Base-by-base conservation (phyloP, 2,113 vertebrate species). In the Hucho hucho region DNA sequence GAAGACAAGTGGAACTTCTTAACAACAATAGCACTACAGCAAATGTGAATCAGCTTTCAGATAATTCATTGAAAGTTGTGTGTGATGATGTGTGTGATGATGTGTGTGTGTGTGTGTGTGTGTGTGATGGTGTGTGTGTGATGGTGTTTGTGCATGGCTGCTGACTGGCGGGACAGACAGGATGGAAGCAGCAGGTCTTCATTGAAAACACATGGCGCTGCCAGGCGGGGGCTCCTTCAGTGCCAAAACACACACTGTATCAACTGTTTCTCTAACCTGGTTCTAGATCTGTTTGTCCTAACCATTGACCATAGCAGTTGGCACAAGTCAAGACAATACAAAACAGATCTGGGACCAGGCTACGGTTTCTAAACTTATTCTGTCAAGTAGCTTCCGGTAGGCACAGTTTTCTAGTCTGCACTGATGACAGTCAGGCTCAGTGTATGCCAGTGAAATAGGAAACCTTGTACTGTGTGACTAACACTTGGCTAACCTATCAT, bases 121-220 rank as follows among this genome's bases (percentile, higher is more conserved):
- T 29, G 1, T 29, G 29, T 5, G 29, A 5, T 29, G 28, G 4
- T 29, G 28, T 29, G 28, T 29, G 28, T 29, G 3, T 29, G 28
- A 5, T 29, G 29, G 1, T 32, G 29, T 6, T 4, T 32, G 6
- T 32, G 1, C 32, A 32, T 32, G 1, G 32, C 32, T 32, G 32
- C 6, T 16, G 49, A 53, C 4, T 18, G 4, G 49, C 16, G 4
- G 49, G 2, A 53, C 49, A 53, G 80, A 82, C 73, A 53, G 80
- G 78, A 81, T 69, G 37, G 37, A 43, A 74, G 85, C 87, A 87
- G 89, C 84, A 87, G 83, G 76, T 84, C 83, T 28, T 75, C 64
- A 83, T 87, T 83, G 75, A 82, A 83, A 85, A 84, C 89, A 90
- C 80, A 83, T 87, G 87, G 84, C 24, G 46, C 71, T 49, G 80